These are phyloP conservation scores for Philhelius pedissequus DNA, from an alignment of 2,888 invertebrate species.

Conservation along the genomic window DNA sequence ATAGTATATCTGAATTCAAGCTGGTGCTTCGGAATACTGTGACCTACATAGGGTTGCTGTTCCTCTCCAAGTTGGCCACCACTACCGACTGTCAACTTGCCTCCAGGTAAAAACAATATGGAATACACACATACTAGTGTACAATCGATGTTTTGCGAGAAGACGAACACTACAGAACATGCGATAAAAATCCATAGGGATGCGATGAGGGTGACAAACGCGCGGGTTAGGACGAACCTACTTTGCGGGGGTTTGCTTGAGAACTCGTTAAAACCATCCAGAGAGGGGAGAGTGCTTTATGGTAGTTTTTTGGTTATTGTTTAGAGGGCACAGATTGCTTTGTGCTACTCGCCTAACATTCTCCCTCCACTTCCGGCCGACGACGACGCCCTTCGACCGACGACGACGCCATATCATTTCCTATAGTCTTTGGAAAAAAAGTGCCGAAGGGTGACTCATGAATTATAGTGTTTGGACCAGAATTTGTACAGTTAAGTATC, in stretches of 20 bases:
- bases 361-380: background rate
- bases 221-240: background rate
- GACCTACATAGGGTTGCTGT: slow-evolving; percentile 38
- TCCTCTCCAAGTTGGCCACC: slow-evolving; percentile 21
- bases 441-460: slow-evolving; percentile 54
- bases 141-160: slow-evolving; percentile 43
- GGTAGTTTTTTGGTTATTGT: slow-evolving; percentile 51
- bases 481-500: slow-evolving; percentile 63
- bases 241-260: slow-evolving; percentile 21
- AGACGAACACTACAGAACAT: slow-evolving; percentile 28
- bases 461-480: slow-evolving; percentile 58
- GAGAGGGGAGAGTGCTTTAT: slow-evolving; percentile 53
- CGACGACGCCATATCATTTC: no score
- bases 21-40: slow-evolving; percentile 39
- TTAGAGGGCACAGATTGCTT: slow-evolving; percentile 28
- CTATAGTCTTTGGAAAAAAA: background rate
- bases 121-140: slow-evolving; percentile 10
- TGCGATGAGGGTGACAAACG: background rate
- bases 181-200: slow-evolving; percentile 43
- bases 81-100: background rate
- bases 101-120: slow-evolving; percentile 47
- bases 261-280: slow-evolving; percentile 57
- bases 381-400: no score
- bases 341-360: background rate
- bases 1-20: slow-evolving; percentile 56